A percentile compares a stretch with the other conserved stretches of the same genome.
Conservation (phyloP, 1,140 invertebrate genomes). For the Nomia melanderi region DNA sequence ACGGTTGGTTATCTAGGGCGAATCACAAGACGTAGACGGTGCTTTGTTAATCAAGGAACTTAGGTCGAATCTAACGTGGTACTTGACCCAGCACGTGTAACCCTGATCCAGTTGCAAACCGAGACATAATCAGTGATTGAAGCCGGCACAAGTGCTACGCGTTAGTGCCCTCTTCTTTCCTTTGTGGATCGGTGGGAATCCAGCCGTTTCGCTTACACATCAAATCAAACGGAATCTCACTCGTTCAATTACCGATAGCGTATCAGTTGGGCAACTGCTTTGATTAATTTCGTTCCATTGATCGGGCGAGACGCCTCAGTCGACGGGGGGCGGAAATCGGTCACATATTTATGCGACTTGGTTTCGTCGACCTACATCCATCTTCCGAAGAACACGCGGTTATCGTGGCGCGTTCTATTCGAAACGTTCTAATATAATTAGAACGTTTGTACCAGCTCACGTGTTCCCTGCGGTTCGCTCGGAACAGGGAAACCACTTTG, state of each 20-base stretch:
- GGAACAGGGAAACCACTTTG: not conserved
- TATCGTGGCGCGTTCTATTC: not conserved
- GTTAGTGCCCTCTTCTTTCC: too few species aligned
- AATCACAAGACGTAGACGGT: not conserved
- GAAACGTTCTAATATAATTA: not conserved
- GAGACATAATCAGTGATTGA: not conserved
- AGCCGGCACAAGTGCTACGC: not conserved
- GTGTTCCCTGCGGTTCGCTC: not conserved
- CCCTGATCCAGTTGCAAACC: not conserved
- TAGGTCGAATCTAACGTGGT: not conserved
- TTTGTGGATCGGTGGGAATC: not conserved
- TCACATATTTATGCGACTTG: too few species aligned
- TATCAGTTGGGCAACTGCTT: not conserved
- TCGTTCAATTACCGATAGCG: not conserved
- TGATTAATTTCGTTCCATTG: not conserved
- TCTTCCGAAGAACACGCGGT: not conserved
- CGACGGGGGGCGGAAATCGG: too few species aligned
- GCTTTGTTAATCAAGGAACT: not conserved
- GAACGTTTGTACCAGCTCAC: not conserved
- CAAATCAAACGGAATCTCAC: not conserved
- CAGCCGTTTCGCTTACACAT: not conserved
- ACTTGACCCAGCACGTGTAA: not conserved
- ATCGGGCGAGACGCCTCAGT: not conserved
- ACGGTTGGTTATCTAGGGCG: not conserved
- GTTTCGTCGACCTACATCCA: too few species aligned